phyloP scores from a whole-genome alignment of 2,888 invertebrate species.

The Lampropteryx suffumata region DNA sequence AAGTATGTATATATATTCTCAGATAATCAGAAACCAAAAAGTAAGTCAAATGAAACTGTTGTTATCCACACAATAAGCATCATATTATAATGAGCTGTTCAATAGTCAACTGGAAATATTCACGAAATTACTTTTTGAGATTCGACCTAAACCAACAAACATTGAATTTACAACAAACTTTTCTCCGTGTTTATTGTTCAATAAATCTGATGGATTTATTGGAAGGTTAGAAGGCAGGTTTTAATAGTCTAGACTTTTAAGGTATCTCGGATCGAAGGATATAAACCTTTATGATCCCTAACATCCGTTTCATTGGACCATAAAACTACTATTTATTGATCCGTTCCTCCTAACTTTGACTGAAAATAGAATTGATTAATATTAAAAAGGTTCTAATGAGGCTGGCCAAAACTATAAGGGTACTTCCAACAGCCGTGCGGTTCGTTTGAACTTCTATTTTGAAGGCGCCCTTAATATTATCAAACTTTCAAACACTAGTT shows the following conservation, averaged over 20 bases:
- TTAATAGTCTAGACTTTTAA: constrained; percentile 13
- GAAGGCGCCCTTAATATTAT: neutral
- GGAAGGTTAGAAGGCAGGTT: constrained; percentile 10
- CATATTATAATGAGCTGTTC: neutral
- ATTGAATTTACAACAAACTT: constrained; percentile 15
- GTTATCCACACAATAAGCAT: no score
- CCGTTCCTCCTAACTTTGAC: neutral
- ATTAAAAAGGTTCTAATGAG: no score
- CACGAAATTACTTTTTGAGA: neutral
- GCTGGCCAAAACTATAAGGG: no score
- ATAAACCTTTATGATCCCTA: constrained; percentile 10
- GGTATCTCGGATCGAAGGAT: neutral
- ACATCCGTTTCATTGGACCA: constrained; percentile 4
- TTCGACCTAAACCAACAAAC: constrained; percentile 7
- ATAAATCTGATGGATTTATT: constrained; percentile 16
- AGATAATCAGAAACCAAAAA: no score
- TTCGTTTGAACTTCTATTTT: neutral
- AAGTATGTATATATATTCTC: no score
- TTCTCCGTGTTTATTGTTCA: constrained; percentile 5
- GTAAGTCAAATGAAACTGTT: no score
- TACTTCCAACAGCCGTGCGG: neutral
- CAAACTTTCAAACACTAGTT: neutral
- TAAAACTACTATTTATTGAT: constrained; percentile 13
- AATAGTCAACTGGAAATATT: neutral
- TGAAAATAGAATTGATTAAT: neutral